These are phyloP conservation scores for Pelobates fuscus DNA, from an alignment of 2,113 vertebrate genomes.

Conservation along the genomic window DNA sequence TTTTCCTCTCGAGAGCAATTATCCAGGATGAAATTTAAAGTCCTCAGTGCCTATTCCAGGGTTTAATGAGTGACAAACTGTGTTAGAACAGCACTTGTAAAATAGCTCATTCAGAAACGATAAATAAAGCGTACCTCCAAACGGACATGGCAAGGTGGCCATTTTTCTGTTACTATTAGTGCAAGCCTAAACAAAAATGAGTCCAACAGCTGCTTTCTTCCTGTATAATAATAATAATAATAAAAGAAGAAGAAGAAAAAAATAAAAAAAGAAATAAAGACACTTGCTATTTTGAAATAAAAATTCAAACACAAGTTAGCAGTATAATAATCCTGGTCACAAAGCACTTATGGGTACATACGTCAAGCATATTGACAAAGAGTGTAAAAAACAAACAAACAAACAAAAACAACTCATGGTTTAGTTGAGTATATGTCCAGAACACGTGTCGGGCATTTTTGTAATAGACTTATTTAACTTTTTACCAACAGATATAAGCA, in stretches of 20 bases:
- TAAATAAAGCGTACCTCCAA: constrained; percentile 74
- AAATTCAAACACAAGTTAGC: too few species aligned
- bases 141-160: constrained; percentile 59
- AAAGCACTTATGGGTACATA: too few species aligned
- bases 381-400: too few species aligned
- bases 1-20: constrained; percentile 65
- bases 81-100: background rate
- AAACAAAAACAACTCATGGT: too few species aligned
- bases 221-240: constrained; percentile 56
- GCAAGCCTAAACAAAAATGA: constrained; percentile 77
- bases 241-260: background rate
- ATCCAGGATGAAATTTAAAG: constrained; percentile 80
- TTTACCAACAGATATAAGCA: too few species aligned
- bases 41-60: constrained; percentile 75
- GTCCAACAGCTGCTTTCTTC: constrained; percentile 69
- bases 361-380: too few species aligned
- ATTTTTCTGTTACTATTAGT: constrained; percentile 65
- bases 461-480: too few species aligned
- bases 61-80: background rate
- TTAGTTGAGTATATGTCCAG: too few species aligned
- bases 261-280: background rate
- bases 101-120: background rate
- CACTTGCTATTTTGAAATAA: too few species aligned
- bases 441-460: too few species aligned
- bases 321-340: too few species aligned